Conservation (phyloP, 2,888 invertebrate genomes). For the Pardosa pseudoannulata region DNA sequence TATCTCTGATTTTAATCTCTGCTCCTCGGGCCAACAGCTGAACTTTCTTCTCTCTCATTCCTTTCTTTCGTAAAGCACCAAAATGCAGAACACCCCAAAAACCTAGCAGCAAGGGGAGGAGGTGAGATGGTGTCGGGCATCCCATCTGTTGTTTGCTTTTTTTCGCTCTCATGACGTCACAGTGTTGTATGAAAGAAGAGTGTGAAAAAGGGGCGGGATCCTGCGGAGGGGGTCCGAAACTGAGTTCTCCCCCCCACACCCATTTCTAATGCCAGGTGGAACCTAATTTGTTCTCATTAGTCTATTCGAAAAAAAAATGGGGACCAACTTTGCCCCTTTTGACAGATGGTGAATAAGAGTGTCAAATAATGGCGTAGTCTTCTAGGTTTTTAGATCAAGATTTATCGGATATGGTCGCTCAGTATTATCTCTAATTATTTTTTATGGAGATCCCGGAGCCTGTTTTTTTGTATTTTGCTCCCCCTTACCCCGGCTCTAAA, state of each 20-base stretch:
- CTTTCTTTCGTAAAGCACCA: background rate
- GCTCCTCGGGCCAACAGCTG: background rate
- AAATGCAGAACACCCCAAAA: background rate
- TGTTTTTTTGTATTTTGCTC: constrained; percentile 20
- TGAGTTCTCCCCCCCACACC: constrained; percentile 16
- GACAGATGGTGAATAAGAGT: constrained; percentile 62
- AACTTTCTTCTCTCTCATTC: background rate
- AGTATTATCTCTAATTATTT: constrained; percentile 69
- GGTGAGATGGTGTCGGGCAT: constrained; percentile 15
- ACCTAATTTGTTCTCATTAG: constrained; percentile 71
- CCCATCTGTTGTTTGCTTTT: constrained; percentile 67
- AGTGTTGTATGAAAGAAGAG: constrained; percentile 24
- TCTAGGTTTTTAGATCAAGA: constrained; percentile 60
- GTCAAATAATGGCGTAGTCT: constrained; percentile 44
- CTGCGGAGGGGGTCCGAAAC: background rate
- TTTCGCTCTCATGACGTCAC: constrained; percentile 49
- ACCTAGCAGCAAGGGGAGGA: background rate
- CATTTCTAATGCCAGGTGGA: constrained; percentile 53
- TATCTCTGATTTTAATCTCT: too few species aligned
- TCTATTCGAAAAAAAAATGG: constrained; percentile 35
- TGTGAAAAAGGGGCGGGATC: constrained; percentile 63
- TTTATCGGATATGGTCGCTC: constrained; percentile 54
- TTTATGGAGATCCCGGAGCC: constrained; percentile 39
- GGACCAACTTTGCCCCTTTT: constrained; percentile 41
- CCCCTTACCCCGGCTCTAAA: constrained; percentile 6